These are phyloP conservation scores for Epinotia bilunana DNA, from an alignment of 2,888 invertebrate species.

Conservation along the genomic window DNA sequence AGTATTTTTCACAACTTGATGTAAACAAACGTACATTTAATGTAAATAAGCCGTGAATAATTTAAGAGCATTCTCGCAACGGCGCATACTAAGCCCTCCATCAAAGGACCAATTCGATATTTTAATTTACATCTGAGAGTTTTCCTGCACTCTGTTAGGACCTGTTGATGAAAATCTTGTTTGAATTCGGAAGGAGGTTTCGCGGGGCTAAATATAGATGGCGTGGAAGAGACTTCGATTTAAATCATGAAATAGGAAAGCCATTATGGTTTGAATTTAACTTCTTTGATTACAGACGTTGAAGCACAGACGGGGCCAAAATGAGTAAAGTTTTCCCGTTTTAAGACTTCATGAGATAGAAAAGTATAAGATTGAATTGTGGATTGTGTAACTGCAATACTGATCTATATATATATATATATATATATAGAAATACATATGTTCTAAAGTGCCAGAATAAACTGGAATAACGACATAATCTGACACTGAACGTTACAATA, in stretches of 20 bases:
- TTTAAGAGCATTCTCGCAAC: conserved; percentile 18
- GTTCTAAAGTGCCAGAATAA: no score
- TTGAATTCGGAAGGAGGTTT: conserved; percentile 2
- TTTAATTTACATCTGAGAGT: conserved; percentile 27
- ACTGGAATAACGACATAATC: no score
- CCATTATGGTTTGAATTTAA: neutral
- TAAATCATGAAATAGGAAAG: neutral
- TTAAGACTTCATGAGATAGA: neutral
- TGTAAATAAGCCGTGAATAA: conserved; percentile 32
- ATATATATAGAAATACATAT: no score
- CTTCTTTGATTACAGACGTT: neutral
- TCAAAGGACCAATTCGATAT: conserved; percentile 31
- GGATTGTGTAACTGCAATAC: no score
- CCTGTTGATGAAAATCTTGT: conserved; percentile 23
- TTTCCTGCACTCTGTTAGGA: conserved; percentile 7
- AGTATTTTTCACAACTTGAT: conserved; percentile 22
- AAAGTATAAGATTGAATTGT: no score
- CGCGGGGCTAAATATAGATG: conserved; percentile 6
- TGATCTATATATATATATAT: no score
- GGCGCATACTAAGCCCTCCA: conserved; percentile 18
- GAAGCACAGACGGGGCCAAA: neutral
- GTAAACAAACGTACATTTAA: conserved; percentile 34
- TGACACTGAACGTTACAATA: no score
- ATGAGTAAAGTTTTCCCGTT: no score
- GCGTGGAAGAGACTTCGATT: neutral